Percentiles rank a stretch among this genome's conserved stretches.
Evolutionary conservation across 2,113 vertebrate genomes (phyloP).

Genomic region (Chionis minor): DNA sequence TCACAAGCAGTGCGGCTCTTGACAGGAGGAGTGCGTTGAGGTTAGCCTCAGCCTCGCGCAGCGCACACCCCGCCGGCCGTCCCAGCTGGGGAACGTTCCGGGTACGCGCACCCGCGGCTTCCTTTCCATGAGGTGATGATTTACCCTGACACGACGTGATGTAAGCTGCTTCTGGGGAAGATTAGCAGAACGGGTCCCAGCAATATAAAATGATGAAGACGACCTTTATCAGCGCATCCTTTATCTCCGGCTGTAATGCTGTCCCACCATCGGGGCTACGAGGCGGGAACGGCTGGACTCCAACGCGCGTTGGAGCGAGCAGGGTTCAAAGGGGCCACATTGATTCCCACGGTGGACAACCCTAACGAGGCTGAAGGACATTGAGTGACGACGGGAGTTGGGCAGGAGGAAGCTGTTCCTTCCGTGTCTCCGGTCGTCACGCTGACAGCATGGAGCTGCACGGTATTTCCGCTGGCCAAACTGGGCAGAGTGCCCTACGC

Average conservation of each 20-base stretch:
- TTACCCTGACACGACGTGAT: not conserved
- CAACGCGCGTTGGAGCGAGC: not conserved
- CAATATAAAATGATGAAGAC: not conserved
- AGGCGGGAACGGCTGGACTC: not conserved
- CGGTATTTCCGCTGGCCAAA: not conserved
- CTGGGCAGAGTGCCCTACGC: not conserved
- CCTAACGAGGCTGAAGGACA: not conserved
- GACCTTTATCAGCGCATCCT: not conserved
- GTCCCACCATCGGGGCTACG: accelerated
- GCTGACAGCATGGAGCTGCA: not conserved
- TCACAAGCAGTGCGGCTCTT: not conserved
- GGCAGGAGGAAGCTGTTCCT: not conserved
- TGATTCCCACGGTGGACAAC: accelerated
- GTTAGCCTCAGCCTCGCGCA: not conserved
- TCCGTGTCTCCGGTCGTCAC: not conserved
- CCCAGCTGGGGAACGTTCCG: not conserved
- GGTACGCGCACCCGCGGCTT: accelerated
- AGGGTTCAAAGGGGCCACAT: not conserved
- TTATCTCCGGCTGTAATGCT: not conserved
- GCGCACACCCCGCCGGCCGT: not conserved
- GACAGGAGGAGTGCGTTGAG: not conserved
- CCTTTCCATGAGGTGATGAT: not conserved
- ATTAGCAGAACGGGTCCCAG: not conserved
- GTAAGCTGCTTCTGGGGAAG: not conserved
- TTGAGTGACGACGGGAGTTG: not conserved